A percentile compares a stretch with the other conserved stretches of the same genome.
Evolutionary conservation across 2,113 vertebrate species (phyloP).

Genomic region (Canis aureus): DNA sequence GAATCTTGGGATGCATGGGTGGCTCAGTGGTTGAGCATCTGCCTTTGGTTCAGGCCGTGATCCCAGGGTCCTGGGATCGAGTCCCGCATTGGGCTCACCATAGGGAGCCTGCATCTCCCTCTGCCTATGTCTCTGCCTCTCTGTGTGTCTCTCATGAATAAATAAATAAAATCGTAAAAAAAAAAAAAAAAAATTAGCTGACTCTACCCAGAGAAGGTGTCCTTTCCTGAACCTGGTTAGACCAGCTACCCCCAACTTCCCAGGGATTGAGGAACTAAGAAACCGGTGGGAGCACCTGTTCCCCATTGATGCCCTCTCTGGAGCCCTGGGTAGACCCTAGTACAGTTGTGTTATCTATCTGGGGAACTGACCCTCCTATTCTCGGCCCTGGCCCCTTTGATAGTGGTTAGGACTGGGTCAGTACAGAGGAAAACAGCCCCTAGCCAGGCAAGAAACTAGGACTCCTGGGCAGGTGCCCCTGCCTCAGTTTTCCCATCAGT

Average conservation of each 20-base stretch:
- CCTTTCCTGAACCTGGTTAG: neutral
- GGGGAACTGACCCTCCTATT: neutral
- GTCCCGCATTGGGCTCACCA: too few species aligned
- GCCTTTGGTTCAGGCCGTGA: too few species aligned
- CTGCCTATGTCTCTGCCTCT: too few species aligned
- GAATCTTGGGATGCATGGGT: neutral
- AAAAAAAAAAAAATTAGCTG: neutral
- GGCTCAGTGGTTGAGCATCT: too few species aligned
- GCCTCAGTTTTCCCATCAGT: constrained; percentile 49
- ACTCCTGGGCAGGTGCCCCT: neutral
- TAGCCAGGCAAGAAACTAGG: neutral
- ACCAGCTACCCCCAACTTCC: neutral
- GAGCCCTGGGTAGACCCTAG: neutral
- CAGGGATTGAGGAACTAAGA: neutral
- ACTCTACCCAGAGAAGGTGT: neutral
- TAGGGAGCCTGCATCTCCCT: too few species aligned
- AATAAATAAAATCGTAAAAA: too few species aligned
- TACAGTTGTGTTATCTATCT: neutral
- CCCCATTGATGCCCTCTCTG: neutral
- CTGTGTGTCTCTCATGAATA: too few species aligned
- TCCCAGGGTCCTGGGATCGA: too few species aligned
- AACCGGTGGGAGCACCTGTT: neutral
- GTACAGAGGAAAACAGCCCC: neutral
- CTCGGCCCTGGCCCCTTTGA: neutral
- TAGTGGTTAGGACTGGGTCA: neutral